Conservation (phyloP, 2,113 vertebrate genomes). For the Donacobius atricapilla region DNA sequence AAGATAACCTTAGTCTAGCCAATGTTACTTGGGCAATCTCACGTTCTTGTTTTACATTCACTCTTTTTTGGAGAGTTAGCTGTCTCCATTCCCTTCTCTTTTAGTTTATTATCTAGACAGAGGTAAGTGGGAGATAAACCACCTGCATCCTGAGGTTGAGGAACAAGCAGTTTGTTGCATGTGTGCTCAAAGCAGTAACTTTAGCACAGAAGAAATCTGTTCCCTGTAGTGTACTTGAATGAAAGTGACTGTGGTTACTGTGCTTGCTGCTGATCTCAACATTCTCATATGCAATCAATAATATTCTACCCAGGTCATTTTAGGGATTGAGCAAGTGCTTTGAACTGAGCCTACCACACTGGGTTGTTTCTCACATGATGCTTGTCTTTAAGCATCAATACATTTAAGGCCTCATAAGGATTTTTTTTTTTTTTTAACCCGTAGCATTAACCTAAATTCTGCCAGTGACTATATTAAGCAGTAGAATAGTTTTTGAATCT, state of each 20-base stretch:
- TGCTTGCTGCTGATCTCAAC: not conserved
- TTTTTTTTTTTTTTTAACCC: not conserved
- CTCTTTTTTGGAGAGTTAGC: not conserved
- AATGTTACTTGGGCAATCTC: not conserved
- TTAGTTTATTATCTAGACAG: not conserved
- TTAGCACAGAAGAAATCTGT: not conserved
- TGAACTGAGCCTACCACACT: not conserved
- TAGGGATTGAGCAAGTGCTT: not conserved
- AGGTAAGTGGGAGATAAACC: not conserved
- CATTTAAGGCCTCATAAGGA: not conserved
- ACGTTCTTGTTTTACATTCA: not conserved
- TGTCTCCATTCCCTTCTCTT: not conserved
- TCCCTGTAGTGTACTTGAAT: not conserved
- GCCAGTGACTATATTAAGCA: not conserved
- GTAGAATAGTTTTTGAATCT: constrained; percentile 23
- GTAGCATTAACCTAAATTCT: constrained; percentile 47
- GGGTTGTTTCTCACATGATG: not conserved
- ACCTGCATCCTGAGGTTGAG: not conserved
- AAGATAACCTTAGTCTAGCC: not conserved
- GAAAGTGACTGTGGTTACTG: not conserved
- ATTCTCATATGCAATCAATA: not conserved
- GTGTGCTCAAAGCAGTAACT: not conserved
- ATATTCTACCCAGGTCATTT: not conserved
- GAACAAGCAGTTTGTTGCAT: not conserved
- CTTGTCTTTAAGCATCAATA: not conserved